Evolutionary conservation across 2,113 vertebrate genomes (phyloP), one percentile per base, ranked within the genome.

Genomic region (Platysteira castanea): DNA sequence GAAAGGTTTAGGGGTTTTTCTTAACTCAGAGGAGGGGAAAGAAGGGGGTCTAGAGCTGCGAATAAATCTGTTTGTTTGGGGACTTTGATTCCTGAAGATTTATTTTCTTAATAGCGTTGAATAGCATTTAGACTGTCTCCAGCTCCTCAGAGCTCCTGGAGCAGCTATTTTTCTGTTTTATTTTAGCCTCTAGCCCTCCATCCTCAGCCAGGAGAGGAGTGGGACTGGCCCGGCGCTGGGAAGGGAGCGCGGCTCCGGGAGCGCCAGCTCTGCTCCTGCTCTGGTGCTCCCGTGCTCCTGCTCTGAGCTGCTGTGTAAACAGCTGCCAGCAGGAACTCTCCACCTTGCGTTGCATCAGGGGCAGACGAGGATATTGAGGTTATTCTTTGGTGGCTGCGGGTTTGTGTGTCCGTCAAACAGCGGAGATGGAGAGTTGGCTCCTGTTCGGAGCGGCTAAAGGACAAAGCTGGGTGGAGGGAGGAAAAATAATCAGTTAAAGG

Each of bases 261-360:
- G 39, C 0, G 7, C 1, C 28, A 31, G 64, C 57, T 21, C 61
- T 37, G 80, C 20, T 6, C 11, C 2, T 30, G 42, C n/a, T 1
- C 1, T 2, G 59, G 0, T 0, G 1, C 4, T 4, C 1, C 61
- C 4, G 3, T 0, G 27, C 10, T 4, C 14, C 0, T 13, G 9
- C 4, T 0, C 49, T 2, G 13, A 4, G 24, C 9, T 15, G 79
- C 65, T 27, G 49, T 0, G 19, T 2, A 8, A 35, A 6, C 0
- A 7, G 42, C 47, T 53, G n/a, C 30, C 63, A n/a, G 61, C 30
- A 33, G 4, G 1, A 19, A 0, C 23, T 33, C 67, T 10, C 15
- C 30, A 2, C 57, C 69, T 12, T 0, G 1, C 1, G n/a, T 0
- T 1, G 7, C 15, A 1, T 0, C 23, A 3, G 59, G n/a, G 74